Percentiles rank a stretch among this genome's conserved stretches.
These are phyloP conservation scores for Drosophila littoralis DNA, from an alignment of 1,140 invertebrate species.

Conservation along the genomic window DNA sequence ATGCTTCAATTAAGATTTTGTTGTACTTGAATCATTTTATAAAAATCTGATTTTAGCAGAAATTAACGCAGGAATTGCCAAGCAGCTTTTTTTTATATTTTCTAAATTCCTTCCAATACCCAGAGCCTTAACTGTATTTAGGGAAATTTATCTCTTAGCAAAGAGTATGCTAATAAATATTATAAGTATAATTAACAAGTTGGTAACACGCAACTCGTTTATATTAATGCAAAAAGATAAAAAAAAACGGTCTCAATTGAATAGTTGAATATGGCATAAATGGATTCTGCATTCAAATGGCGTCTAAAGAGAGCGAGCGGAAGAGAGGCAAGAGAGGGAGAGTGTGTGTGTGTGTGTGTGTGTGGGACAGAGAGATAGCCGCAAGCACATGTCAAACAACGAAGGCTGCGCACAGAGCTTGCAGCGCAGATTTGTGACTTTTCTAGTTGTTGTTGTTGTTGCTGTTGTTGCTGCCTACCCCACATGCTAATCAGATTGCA, in stretches of 20 bases:
- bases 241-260: not conserved
- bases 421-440: constrained; percentile 7
- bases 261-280: constrained; percentile 3
- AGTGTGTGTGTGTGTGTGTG: too few relatives aligned
- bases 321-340: not conserved
- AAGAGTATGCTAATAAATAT: too few relatives aligned
- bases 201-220: not conserved
- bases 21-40: too few relatives aligned
- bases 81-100: too few relatives aligned
- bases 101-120: too few relatives aligned
- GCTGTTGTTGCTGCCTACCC: constrained; percentile 5
- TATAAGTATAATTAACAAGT: not conserved
- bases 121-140: too few relatives aligned
- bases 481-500: constrained; percentile 50
- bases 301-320: not conserved
- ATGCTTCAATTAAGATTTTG: too few relatives aligned
- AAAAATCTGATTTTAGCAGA: too few relatives aligned
- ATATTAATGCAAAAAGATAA: not conserved
- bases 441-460: constrained; percentile 4
- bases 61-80: too few relatives aligned
- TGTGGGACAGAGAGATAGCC: not conserved
- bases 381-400: constrained; percentile 2
- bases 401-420: constrained; percentile 19
- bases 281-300: not conserved
- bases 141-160: too few relatives aligned